Percentiles rank a stretch among this genome's conserved stretches.
phyloP scores from a whole-genome alignment of 1,140 invertebrate species.

The Tetranychus cinnabarinus region DNA sequence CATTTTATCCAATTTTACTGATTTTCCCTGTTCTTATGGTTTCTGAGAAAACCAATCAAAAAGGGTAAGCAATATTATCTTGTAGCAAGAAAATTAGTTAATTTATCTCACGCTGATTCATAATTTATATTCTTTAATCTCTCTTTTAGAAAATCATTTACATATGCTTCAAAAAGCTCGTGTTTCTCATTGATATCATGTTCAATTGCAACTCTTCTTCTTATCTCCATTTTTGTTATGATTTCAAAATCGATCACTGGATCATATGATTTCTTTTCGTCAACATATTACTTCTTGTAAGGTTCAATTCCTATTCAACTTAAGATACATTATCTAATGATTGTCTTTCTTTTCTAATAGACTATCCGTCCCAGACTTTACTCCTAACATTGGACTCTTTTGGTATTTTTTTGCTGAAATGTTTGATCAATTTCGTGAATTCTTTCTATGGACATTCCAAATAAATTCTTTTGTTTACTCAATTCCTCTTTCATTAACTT shows the following conservation, averaged over 20 bases:
- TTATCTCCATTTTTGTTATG: not conserved
- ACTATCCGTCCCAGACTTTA: slow-evolving; percentile 62
- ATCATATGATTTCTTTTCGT: slow-evolving; percentile 15
- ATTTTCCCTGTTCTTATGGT: slow-evolving; percentile 47
- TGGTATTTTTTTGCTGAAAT: slow-evolving; percentile 99
- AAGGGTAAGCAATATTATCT: slow-evolving; percentile 10
- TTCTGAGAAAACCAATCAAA: slow-evolving; percentile 20
- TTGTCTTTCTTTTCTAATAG: slow-evolving; percentile 5
- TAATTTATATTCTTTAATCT: slow-evolving; percentile 4
- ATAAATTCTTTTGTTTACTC: slow-evolving; percentile 83
- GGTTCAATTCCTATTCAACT: slow-evolving; percentile 13
- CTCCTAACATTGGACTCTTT: slow-evolving; percentile 89
- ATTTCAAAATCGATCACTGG: not conserved
- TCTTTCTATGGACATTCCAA: slow-evolving; percentile 91
- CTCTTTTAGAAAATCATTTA: not conserved
- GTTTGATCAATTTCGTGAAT: slow-evolving; percentile 89
- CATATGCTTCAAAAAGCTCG: not conserved
- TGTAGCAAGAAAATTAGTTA: slow-evolving; percentile 1
- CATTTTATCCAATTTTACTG: slow-evolving; percentile 59
- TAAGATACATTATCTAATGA: not conserved
- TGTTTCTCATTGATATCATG: not conserved
- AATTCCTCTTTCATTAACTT: slow-evolving; percentile 56
- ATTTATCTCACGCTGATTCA: slow-evolving; percentile 1
- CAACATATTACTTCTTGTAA: slow-evolving; percentile 64
- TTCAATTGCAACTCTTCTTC: no score